Evolutionary conservation across 2,797 vertebrate species (phyloP).

Genomic region (Brachymystax lenok): DNA sequence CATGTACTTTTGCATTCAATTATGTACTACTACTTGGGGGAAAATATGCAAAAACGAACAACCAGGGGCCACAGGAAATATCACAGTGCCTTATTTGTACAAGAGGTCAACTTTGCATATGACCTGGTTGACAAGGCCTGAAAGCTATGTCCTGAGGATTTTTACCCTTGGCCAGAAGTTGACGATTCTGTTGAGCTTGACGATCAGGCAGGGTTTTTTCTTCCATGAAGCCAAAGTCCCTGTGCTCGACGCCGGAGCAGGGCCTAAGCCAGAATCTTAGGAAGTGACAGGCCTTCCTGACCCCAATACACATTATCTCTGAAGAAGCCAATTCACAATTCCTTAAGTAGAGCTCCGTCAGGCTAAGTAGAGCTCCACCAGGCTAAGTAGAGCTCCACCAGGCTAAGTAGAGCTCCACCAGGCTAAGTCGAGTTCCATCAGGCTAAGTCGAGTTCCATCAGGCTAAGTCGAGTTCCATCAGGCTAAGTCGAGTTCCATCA

Average conservation of each 20-base stretch:
- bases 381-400: too few species aligned
- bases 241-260: constrained; percentile 85
- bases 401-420: too few species aligned
- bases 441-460: too few species aligned
- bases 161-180: constrained; percentile 88
- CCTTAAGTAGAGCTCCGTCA: too few species aligned
- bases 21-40: background rate
- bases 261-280: constrained; percentile 78
- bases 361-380: too few species aligned
- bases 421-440: too few species aligned
- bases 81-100: background rate
- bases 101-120: background rate
- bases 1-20: background rate
- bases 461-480: too few species aligned
- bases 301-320: constrained; percentile 49
- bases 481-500: too few species aligned
- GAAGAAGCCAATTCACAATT: background rate
- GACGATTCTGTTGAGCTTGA: constrained; percentile 94
- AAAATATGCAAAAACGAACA: background rate
- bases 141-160: background rate
- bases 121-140: background rate
- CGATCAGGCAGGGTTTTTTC: constrained; percentile 91
- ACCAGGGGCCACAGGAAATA: background rate
- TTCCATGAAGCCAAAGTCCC: constrained; percentile 78
- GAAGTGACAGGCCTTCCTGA: constrained; percentile 87